phyloP scores from a whole-genome alignment of 1,140 invertebrate genomes.

The Halesus radiatus region DNA sequence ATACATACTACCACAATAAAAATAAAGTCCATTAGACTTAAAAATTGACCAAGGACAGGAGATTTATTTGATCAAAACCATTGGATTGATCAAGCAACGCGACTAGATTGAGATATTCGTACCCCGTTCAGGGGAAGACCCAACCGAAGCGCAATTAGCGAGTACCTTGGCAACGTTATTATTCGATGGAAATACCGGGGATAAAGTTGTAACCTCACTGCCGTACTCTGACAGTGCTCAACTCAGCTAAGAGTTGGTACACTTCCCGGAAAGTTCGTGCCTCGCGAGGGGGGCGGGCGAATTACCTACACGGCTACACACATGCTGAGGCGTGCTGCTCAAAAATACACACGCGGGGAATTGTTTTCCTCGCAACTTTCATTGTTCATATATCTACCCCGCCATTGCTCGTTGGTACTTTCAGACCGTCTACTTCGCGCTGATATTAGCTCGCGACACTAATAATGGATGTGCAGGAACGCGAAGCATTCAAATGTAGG shows the following conservation, averaged over 20 bases:
- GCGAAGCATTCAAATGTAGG: no score
- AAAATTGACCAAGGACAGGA: no score
- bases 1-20: no score
- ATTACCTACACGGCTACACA: neutral
- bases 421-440: no score
- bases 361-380: neutral
- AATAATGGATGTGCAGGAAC: no score
- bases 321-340: neutral
- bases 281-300: neutral
- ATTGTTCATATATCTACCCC: neutral
- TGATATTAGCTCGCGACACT: no score
- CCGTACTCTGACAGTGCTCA: neutral
- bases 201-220: conserved; percentile 16
- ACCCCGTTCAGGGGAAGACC: neutral
- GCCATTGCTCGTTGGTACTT: no score
- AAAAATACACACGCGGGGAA: neutral
- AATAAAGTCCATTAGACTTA: no score
- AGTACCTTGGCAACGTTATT: neutral
- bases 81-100: no score
- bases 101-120: neutral
- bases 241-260: conserved; percentile 3
- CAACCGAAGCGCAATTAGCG: neutral
- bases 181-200: conserved; percentile 12
- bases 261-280: conserved; percentile 11
- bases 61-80: no score